A percentile compares a stretch with the other conserved stretches of the same genome.
Evolutionary conservation across 2,888 invertebrate genomes (phyloP).

Genomic region (Perizoma affinitatum): DNA sequence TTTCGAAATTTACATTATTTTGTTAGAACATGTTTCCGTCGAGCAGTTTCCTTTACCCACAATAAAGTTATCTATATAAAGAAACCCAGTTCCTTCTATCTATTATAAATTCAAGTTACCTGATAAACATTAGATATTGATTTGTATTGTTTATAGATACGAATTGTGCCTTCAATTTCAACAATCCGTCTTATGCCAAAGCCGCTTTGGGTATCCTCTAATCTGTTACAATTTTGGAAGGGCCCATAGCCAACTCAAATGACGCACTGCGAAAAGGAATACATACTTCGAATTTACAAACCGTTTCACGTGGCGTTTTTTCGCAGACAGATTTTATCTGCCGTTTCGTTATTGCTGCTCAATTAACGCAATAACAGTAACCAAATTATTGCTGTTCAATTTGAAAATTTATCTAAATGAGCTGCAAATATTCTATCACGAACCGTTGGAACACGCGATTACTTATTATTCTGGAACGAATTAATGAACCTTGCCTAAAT

Average conservation of each 20-base stretch:
- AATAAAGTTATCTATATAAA: no score
- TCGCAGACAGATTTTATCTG: slow-evolving; percentile 4
- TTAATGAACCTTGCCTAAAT: slow-evolving; percentile 17
- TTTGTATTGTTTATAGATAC: no score
- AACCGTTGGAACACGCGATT: slow-evolving; percentile 12
- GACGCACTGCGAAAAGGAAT: not conserved
- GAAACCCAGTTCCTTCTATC: no score
- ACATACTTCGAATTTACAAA: not conserved
- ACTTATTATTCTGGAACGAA: slow-evolving; percentile 23
- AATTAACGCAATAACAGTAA: slow-evolving; percentile 16
- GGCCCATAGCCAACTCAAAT: not conserved
- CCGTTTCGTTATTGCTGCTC: slow-evolving; percentile 8
- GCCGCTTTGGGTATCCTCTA: no score
- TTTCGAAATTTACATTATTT: no score
- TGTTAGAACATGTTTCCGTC: no score
- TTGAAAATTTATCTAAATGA: slow-evolving; percentile 19
- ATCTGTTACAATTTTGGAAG: not conserved
- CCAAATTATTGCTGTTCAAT: slow-evolving; percentile 18
- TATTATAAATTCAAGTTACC: no score
- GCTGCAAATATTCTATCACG: slow-evolving; percentile 23
- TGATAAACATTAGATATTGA: no score
- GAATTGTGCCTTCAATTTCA: no score
- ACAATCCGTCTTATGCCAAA: no score
- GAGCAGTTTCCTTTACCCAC: no score
- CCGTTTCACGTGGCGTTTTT: not conserved